phyloP scores from a whole-genome alignment of 2,888 invertebrate species.

The Ophioninae sp. region DNA sequence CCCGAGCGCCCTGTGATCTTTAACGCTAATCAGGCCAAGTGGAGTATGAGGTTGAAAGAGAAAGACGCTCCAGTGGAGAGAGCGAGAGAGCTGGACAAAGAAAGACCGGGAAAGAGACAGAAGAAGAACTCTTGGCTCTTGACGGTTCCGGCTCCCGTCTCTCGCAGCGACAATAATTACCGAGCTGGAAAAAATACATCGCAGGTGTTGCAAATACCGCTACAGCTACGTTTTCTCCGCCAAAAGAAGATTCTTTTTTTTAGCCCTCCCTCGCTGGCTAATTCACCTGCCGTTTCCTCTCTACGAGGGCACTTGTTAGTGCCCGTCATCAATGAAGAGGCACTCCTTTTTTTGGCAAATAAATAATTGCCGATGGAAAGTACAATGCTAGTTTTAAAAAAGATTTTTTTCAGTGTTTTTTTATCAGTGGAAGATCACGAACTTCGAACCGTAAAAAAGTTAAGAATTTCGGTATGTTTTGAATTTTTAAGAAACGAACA shows the following conservation, averaged over 20 bases:
- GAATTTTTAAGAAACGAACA: no score
- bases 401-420: neutral
- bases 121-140: neutral
- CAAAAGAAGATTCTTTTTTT: slow-evolving; percentile 7
- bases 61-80: slow-evolving; percentile 3
- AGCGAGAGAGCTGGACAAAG: slow-evolving; percentile 48
- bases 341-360: neutral
- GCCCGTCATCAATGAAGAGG: neutral
- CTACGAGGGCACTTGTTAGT: neutral
- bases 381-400: neutral
- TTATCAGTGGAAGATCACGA: neutral
- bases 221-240: slow-evolving; percentile 17
- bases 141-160: slow-evolving; percentile 33
- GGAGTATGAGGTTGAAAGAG: slow-evolving; percentile 50
- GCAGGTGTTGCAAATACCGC: slow-evolving; percentile 63
- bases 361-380: neutral
- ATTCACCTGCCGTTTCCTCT: slow-evolving; percentile 4
- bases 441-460: no score
- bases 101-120: slow-evolving; percentile 13
- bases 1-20: slow-evolving; percentile 72
- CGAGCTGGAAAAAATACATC: slow-evolving; percentile 52
- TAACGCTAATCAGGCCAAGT: slow-evolving; percentile 68
- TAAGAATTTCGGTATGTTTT: no score
- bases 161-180: slow-evolving; percentile 67
- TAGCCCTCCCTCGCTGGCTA: neutral